phyloP scores from a whole-genome alignment of 2,888 invertebrate species.

The Sarcophaga carnaria region DNA sequence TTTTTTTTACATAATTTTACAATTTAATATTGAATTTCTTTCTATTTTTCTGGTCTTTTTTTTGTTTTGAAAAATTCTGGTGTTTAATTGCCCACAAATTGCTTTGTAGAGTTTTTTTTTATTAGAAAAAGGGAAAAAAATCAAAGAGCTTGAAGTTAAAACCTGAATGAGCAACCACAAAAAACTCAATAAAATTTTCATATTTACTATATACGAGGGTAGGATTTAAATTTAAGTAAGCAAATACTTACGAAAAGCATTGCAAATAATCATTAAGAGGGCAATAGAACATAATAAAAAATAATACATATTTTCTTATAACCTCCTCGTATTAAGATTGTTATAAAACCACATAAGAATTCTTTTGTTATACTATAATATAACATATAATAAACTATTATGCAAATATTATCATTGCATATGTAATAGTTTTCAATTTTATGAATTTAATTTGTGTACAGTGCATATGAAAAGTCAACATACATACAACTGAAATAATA shows the following conservation, averaged over 20 bases:
- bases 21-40: neutral
- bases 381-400: neutral
- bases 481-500: no score
- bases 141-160: neutral
- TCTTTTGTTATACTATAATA: neutral
- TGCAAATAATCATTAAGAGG: neutral
- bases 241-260: no score
- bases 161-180: constrained; percentile 21
- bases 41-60: neutral
- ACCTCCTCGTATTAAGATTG: neutral
- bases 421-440: neutral
- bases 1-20: neutral
- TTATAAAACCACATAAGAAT: neutral
- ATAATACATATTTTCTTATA: neutral
- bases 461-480: no score
- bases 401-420: neutral
- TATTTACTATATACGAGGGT: neutral
- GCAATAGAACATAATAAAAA: neutral
- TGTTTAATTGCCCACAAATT: neutral
- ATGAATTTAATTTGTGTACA: neutral
- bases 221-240: neutral
- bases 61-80: neutral
- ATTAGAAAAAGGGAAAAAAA: neutral
- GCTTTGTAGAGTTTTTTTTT: neutral
- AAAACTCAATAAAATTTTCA: neutral